Base-by-base conservation (phyloP, 2,113 vertebrate genomes). In the Callithrix jacchus region DNA sequence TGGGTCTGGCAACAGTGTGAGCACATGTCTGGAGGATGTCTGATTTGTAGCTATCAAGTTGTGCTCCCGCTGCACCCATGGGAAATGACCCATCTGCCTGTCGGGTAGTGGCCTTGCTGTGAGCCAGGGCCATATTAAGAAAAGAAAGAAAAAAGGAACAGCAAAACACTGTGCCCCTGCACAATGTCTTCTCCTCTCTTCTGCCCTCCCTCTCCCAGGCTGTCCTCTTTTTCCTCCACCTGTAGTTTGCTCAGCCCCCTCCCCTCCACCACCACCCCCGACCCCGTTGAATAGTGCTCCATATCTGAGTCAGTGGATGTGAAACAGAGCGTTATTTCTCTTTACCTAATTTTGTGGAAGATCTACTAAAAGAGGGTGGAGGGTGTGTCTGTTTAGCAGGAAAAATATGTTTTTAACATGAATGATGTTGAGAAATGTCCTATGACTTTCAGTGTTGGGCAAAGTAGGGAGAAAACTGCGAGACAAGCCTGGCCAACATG, bases 291-390 rank as follows among this genome's bases (percentile, higher is more conserved):
- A 9, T 82, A 4, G 13, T 16, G 21, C 7, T 58, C 35, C 32
- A 74, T 27, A 20, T 93, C 93, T 95, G 95, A 97, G 83, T 97
- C 89, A 94, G 80, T 84, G 94, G 87, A 66, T 93, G 58, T 89
- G 89, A 40, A 86, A 92, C 76, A 32, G 32, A 79, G 32, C 1
- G 52, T 30, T 32, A n/a, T 32, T 61, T 85, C 76, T 93, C 87
- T 11, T 74, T 76, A 66, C 58, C 71, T 77, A 37, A 32, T 80
- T 68, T 81, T 40, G 64, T 87, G 35, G 49, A n/a, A n/a, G n/a
- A 81, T 66, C 96, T 89, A 37, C 87, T 64, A 61, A 86, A 94
- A 96, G 87, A 93, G 89, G 45, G 76, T 84, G 70, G 64, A 89
- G 37, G 3, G 11, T 52, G 56, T 87, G 76, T 16, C 71, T n/a